phyloP scores from a whole-genome alignment of 1,140 invertebrate genomes.

The Monochamus saltuarius region DNA sequence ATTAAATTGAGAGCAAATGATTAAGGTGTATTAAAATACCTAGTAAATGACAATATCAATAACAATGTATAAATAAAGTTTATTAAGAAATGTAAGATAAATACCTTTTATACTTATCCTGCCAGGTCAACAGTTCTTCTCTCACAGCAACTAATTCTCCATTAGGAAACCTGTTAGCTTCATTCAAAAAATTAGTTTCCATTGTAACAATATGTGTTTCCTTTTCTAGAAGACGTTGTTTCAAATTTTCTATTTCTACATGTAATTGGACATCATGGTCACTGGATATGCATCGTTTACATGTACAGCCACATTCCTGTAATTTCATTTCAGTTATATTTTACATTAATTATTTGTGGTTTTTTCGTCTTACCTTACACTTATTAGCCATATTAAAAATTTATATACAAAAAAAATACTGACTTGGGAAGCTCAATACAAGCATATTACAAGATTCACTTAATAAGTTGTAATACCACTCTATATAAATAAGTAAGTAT shows the following conservation, averaged over 20 bases:
- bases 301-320: slow-evolving; percentile 62
- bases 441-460: too few relatives aligned
- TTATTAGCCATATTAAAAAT: slow-evolving; percentile 15
- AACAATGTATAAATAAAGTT: too few relatives aligned
- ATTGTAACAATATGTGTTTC: slow-evolving; percentile 81
- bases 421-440: slow-evolving; percentile 10
- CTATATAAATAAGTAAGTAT: too few relatives aligned
- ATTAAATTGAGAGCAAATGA: too few relatives aligned
- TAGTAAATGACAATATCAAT: too few relatives aligned
- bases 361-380: slow-evolving; percentile 12
- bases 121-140: slow-evolving; percentile 83
- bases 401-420: slow-evolving; percentile 11
- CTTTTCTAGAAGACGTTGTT: slow-evolving; percentile 75
- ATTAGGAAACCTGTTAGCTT: slow-evolving; percentile 73
- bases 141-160: slow-evolving; percentile 74
- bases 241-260: slow-evolving; percentile 84
- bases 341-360: not conserved
- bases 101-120: slow-evolving; percentile 87
- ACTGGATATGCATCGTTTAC: slow-evolving; percentile 53
- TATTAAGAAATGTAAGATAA: not conserved
- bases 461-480: too few relatives aligned
- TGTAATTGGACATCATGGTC: slow-evolving; percentile 70
- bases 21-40: too few relatives aligned
- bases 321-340: slow-evolving; percentile 24
- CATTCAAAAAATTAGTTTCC: slow-evolving; percentile 81